A percentile compares a stretch with the other conserved stretches of the same genome.
phyloP scores from a whole-genome alignment of 2,888 invertebrate genomes.

The Tridacna gigas region DNA sequence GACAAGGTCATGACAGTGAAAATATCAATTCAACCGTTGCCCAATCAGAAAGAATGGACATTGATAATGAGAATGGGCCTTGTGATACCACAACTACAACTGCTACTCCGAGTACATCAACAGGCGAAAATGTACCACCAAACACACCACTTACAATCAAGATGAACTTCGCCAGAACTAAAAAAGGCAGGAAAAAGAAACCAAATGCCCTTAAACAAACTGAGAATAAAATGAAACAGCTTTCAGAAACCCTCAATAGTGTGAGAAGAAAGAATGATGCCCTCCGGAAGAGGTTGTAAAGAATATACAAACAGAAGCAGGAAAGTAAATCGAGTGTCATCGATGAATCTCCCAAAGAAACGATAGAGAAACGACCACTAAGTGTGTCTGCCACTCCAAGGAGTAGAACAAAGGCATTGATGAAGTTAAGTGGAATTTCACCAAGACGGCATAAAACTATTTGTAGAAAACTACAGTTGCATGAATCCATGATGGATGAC shows the following conservation, averaged over 20 bases:
- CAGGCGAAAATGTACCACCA: neutral
- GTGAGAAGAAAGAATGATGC: neutral
- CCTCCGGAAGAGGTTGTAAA: neutral
- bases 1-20: neutral
- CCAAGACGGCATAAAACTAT: neutral
- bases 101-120: slow-evolving; percentile 1
- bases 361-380: neutral
- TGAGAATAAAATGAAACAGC: neutral
- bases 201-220: neutral
- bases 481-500: slow-evolving; percentile 6
- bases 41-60: neutral
- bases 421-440: neutral
- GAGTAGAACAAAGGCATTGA: slow-evolving; percentile 6
- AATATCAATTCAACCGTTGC: neutral
- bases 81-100: slow-evolving; percentile 16
- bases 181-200: neutral
- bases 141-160: neutral
- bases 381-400: neutral
- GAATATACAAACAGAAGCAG: neutral
- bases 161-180: neutral
- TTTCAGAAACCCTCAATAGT: neutral
- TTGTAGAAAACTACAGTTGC: neutral
- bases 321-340: neutral
- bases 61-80: slow-evolving; percentile 2
- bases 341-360: neutral